These are phyloP conservation scores for Fopius arisanus DNA, from an alignment of 1,140 invertebrate genomes.

Conservation along the genomic window DNA sequence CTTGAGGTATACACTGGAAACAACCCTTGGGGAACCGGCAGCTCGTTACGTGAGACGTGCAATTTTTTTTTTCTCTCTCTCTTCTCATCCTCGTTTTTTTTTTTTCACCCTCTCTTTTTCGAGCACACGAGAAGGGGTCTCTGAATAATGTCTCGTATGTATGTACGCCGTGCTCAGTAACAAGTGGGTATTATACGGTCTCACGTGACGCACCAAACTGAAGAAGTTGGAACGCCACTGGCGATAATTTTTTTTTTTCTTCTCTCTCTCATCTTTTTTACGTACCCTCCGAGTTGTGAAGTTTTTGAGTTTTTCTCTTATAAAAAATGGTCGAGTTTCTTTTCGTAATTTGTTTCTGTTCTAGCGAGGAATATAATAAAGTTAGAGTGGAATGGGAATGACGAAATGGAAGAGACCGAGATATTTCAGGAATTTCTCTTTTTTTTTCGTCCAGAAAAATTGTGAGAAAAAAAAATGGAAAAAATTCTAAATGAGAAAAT, in stretches of 20 bases:
- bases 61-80: slow-evolving; percentile 45
- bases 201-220: slow-evolving; percentile 32
- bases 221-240: slow-evolving; percentile 23
- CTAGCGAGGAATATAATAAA: neutral
- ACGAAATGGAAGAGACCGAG: too few relatives aligned
- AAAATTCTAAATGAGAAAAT: too few relatives aligned
- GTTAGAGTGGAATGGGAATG: neutral
- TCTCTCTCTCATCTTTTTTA: too few relatives aligned
- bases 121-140: slow-evolving; percentile 33
- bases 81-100: slow-evolving; percentile 35
- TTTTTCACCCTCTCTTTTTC: slow-evolving; percentile 33
- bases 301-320: neutral
- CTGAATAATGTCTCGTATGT: slow-evolving; percentile 47
- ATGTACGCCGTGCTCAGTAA: slow-evolving; percentile 46
- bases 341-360: neutral
- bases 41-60: slow-evolving; percentile 62
- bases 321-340: neutral
- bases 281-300: neutral
- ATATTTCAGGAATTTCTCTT: too few relatives aligned
- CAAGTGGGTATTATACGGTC: slow-evolving; percentile 50
- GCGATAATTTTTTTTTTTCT: slow-evolving; percentile 5
- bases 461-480: too few relatives aligned
- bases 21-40: slow-evolving; percentile 56
- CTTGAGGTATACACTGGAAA: slow-evolving; percentile 52
- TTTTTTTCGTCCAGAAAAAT: too few relatives aligned